These are phyloP conservation scores for Myotis lucifugus DNA, from an alignment of 2,113 vertebrate species.

Conservation along the genomic window DNA sequence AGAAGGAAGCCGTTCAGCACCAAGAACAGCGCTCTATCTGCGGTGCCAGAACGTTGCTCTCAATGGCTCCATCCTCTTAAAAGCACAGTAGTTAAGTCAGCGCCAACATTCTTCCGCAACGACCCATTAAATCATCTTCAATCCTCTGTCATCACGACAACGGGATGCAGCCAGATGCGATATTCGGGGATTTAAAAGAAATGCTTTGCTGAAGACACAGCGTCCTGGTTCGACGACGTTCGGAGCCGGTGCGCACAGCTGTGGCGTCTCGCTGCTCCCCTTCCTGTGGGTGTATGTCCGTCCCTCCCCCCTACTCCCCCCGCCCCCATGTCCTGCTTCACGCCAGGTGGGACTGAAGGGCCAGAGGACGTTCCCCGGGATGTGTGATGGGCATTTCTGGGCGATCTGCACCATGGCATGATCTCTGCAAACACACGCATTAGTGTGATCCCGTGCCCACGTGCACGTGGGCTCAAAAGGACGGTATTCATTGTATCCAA, in stretches of 20 bases:
- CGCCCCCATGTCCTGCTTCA: constrained; percentile 44
- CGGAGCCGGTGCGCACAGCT: constrained; percentile 80
- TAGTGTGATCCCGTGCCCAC: fast-evolving
- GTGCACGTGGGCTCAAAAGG: fast-evolving
- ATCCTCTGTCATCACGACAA: constrained; percentile 88
- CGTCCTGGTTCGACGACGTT: constrained; percentile 79
- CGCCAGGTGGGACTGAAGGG: not conserved
- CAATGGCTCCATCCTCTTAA: constrained; percentile 81
- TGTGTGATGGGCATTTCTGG: not conserved
- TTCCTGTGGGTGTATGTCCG: constrained; percentile 68
- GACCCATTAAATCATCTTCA: constrained; percentile 89
- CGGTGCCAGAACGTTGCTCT: constrained; percentile 80
- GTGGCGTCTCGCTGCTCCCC: constrained; percentile 71
- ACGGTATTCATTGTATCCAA: not conserved
- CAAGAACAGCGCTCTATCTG: constrained; percentile 77
- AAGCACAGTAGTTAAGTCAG: constrained; percentile 85
- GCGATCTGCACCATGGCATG: not conserved
- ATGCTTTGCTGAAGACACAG: constrained; percentile 79
- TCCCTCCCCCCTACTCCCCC: not conserved
- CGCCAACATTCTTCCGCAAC: constrained; percentile 81
- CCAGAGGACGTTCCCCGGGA: constrained; percentile 34
- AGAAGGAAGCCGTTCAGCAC: constrained; percentile 61
- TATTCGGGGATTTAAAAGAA: constrained; percentile 80
- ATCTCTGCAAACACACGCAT: not conserved
- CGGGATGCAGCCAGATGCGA: constrained; percentile 86